Evolutionary conservation across 2,888 invertebrate species (phyloP).

Genomic region (Drosophila diplacantha): DNA sequence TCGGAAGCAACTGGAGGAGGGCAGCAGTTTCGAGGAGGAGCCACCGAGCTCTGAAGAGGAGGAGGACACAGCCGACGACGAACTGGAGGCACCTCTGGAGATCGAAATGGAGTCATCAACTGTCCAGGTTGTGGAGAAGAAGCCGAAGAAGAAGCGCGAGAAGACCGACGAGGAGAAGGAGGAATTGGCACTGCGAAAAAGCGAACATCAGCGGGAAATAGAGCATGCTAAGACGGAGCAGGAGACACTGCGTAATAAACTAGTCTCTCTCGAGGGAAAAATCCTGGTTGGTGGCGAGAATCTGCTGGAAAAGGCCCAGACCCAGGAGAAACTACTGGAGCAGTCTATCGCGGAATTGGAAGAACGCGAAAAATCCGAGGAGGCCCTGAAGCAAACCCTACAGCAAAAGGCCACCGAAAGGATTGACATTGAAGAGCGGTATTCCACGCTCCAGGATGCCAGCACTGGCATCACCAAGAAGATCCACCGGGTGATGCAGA

Average conservation of each 20-base stretch:
- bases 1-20: constrained; percentile 89
- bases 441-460: constrained; percentile 96
- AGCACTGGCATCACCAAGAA: constrained; percentile 94
- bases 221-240: constrained; percentile 89
- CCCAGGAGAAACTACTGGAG: constrained; percentile 92
- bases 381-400: constrained; percentile 87
- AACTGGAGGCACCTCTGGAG: constrained; percentile 60
- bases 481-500: constrained; percentile 91
- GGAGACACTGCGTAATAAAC: constrained; percentile 88
- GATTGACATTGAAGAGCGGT: constrained; percentile 95
- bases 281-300: constrained; percentile 99
- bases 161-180: constrained; percentile 82
- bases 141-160: constrained; percentile 78
- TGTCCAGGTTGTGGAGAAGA: constrained; percentile 68
- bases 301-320: constrained; percentile 96
- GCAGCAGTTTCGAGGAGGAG: constrained; percentile 77
- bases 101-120: constrained; percentile 79
- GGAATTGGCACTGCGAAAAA: constrained; percentile 82
- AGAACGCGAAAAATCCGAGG: constrained; percentile 86
- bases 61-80: constrained; percentile 75
- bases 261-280: constrained; percentile 94
- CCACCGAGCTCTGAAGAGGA: constrained; percentile 70
- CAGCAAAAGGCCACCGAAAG: constrained; percentile 95
- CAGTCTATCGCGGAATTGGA: constrained; percentile 91
- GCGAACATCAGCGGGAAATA: constrained; percentile 85